phyloP scores from a whole-genome alignment of 2,113 vertebrate genomes.

The Apteryx owenii region DNA sequence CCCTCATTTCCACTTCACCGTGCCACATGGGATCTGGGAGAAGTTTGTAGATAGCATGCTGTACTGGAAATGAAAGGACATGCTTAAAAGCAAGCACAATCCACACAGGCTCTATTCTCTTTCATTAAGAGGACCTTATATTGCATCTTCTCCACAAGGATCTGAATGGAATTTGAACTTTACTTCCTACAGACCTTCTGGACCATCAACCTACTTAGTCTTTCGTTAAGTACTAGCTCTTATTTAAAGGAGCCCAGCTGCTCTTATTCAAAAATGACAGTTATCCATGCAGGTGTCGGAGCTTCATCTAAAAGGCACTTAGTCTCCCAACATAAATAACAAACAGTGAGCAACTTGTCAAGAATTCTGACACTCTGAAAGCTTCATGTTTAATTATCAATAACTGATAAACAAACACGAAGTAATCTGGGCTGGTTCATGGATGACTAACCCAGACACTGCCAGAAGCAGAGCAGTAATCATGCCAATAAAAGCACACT shows the following conservation, averaged over 20 bases:
- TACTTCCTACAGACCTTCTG: neutral
- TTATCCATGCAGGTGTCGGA: neutral
- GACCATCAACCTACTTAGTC: neutral
- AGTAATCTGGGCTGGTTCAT: neutral
- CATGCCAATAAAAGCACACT: neutral
- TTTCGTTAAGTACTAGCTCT: neutral
- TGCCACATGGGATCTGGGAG: neutral
- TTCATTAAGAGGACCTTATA: neutral
- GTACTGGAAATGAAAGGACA: neutral
- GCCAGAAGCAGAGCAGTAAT: neutral
- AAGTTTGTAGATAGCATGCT: neutral
- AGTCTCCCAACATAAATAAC: neutral
- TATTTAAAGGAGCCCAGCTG: neutral
- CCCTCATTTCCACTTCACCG: neutral
- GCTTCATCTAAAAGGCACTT: neutral
- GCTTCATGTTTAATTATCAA: neutral
- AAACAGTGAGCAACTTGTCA: neutral
- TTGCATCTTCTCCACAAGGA: neutral
- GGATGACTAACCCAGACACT: neutral
- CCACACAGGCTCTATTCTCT: neutral
- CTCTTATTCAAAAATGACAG: neutral
- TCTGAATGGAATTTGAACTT: neutral
- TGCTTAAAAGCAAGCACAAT: neutral
- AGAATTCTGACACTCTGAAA: neutral
- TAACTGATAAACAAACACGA: neutral